Conservation (phyloP, 2,888 invertebrate genomes). For the Miltochrista miniata region DNA sequence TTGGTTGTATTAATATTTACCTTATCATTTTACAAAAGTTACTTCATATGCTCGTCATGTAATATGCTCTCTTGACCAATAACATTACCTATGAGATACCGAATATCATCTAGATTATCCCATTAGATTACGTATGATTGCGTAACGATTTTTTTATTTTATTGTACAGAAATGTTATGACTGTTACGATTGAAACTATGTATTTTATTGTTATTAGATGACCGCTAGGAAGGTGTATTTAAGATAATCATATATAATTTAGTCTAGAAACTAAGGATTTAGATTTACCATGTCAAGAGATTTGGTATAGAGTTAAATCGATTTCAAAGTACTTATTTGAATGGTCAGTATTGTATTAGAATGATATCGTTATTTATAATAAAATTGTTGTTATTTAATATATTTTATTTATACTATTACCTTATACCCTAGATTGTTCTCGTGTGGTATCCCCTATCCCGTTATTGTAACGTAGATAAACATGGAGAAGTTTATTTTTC, state of each 20-base stretch:
- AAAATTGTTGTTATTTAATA: conserved; percentile 40
- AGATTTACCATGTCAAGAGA: conserved; percentile 1
- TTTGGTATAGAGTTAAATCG: background rate
- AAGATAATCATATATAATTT: conserved; percentile 4
- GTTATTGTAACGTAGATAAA: too few relatives aligned
- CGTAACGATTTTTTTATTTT: too few relatives aligned
- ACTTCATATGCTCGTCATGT: too few relatives aligned
- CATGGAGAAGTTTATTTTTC: too few relatives aligned
- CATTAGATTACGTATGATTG: too few relatives aligned
- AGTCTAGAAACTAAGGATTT: conserved; percentile 5
- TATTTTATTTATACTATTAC: conserved; percentile 15
- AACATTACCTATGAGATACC: background rate
- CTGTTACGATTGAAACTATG: background rate
- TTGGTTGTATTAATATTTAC: background rate
- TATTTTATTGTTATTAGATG: background rate
- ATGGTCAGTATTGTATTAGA: conserved; percentile 56
- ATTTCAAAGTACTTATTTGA: conserved; percentile 23
- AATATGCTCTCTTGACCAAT: too few relatives aligned
- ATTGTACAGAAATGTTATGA: background rate
- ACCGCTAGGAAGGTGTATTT: background rate
- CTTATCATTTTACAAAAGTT: too few relatives aligned
- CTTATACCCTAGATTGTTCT: too few relatives aligned
- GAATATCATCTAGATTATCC: background rate
- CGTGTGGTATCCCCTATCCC: too few relatives aligned
- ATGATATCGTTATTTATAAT: conserved; percentile 49